These are phyloP conservation scores for Cephalopterus ornatus DNA, from an alignment of 2,113 vertebrate species.

Conservation along the genomic window DNA sequence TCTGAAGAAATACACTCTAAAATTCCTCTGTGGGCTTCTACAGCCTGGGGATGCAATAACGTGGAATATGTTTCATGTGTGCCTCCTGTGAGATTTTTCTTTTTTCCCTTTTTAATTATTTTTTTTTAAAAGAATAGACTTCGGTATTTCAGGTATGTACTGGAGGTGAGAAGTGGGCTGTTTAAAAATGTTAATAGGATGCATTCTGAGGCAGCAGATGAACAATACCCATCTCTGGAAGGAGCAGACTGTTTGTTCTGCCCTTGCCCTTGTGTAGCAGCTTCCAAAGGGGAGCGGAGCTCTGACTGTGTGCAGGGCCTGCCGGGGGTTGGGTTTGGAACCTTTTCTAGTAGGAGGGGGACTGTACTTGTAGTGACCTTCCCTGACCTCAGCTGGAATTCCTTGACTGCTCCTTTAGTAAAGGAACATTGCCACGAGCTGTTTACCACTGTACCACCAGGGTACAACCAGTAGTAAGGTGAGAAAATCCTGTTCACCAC, in stretches of 20 bases:
- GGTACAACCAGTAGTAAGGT: fast-evolving
- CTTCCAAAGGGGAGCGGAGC: neutral
- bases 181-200: neutral
- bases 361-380: neutral
- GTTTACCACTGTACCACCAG: neutral
- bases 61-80: neutral
- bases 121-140: neutral
- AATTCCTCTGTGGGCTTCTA: neutral
- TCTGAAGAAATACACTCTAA: neutral
- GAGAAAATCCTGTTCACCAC: neutral
- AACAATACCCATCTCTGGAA: neutral
- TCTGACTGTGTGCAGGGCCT: neutral
- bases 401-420: neutral
- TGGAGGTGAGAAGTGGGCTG: neutral
- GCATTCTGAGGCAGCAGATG: neutral
- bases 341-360: neutral
- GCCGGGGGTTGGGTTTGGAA: neutral
- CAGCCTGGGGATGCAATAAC: neutral
- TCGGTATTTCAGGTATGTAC: neutral
- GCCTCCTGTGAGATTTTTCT: neutral
- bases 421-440: neutral
- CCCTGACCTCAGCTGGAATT: neutral
- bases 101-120: neutral
- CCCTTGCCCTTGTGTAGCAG: neutral
- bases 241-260: neutral